Evolutionary conservation across 2,797 vertebrate species (phyloP), one percentile per base, ranked within the genome.

Genomic region (Pitangus sulphuratus): DNA sequence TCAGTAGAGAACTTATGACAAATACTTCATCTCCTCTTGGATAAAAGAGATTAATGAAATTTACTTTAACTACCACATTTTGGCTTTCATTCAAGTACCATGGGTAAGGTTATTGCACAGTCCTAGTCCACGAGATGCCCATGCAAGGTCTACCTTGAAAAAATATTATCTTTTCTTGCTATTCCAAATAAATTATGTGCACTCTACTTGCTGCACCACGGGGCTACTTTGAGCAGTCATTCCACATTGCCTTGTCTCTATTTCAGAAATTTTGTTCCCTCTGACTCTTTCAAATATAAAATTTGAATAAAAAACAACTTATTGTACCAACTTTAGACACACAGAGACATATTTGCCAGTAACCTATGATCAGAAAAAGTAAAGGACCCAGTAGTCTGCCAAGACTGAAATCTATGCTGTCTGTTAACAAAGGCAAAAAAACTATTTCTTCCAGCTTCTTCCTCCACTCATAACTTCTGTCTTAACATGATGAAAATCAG

Each of bases 31-130:
- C 28, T 81, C 10, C 44, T 65, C 37, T 60, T 68, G 20, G 26
- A 82, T 76, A 84, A 64, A 69, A 77, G 18, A 93, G 39, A 86
- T 87, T 58, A 72, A 88, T 84, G 66, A 82, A 42, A 84, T 90
- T 86, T 82, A 53, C 35, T 64, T 65, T 33, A 84, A 79, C 25
- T 25, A 18, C 9, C 6, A 65, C 15, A 48, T 65, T 89, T 37
- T 79, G 45, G 39, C 30, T 90, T 93, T 89, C 50, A 54, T 39
- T 82, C 68, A 51, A 45, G 31, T 4, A 0, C 30, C 30, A 10
- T 53, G 21, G 12, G 14, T 33, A 44, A 68, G 64, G 21, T 9
- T 12, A 39, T 53, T 21, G 9, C 58, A 76, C 62, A 21, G 4
- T 53, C 21, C 22, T n/a, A 44, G 25, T n/a, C 30, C n/a, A 62